Percentiles rank a stretch among this genome's conserved stretches.
Evolutionary conservation across 2,797 vertebrate genomes (phyloP).

Genomic region (Vireo griseus): DNA sequence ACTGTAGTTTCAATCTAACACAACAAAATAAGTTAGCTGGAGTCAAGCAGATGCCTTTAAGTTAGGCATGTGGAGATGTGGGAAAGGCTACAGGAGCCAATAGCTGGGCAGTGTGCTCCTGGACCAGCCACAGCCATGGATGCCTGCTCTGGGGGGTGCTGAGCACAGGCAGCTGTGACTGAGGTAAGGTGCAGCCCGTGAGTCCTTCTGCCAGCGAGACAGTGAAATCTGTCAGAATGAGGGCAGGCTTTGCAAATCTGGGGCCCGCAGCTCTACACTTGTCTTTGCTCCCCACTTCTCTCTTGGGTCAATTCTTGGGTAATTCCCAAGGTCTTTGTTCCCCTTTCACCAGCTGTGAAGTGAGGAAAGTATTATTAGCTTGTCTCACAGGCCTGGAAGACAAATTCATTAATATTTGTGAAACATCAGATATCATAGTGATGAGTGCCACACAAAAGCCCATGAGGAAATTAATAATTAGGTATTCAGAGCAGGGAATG

Average conservation of each 20-base stretch:
- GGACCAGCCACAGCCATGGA: fast-evolving
- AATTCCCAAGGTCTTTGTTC: not conserved
- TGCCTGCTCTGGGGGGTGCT: not conserved
- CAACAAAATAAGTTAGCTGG: not conserved
- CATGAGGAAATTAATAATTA: conserved; percentile 24
- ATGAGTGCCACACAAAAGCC: conserved; percentile 9
- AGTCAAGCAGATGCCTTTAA: not conserved
- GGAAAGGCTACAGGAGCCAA: not conserved
- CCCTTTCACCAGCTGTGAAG: not conserved
- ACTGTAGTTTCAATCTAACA: not conserved
- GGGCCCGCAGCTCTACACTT: not conserved
- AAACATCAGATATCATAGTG: not conserved
- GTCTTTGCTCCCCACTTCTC: not conserved
- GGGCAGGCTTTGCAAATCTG: not conserved
- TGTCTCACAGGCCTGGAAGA: not conserved
- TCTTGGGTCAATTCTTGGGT: not conserved
- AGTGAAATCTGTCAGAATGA: not conserved
- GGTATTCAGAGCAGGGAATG: conserved; percentile 13
- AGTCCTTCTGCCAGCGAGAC: not conserved
- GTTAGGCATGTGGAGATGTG: not conserved
- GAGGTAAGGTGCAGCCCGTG: fast-evolving
- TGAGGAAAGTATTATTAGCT: not conserved
- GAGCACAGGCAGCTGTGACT: not conserved
- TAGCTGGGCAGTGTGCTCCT: not conserved
- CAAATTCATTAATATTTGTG: conserved; percentile 39